These are phyloP conservation scores for Calameuta pallipes DNA, from an alignment of 2,888 invertebrate species.

Conservation along the genomic window DNA sequence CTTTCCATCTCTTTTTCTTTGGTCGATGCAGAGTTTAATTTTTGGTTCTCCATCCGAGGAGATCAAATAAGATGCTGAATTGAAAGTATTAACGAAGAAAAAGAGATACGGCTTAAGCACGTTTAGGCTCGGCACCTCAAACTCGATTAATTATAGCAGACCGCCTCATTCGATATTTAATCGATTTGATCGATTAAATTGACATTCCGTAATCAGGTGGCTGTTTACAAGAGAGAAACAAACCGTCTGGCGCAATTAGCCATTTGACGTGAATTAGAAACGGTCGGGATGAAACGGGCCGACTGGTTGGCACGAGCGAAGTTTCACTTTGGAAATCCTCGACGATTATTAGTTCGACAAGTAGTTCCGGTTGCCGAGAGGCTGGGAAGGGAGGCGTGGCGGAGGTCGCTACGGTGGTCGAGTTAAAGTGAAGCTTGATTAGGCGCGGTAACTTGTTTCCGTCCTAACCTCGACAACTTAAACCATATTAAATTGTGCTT, in stretches of 20 bases:
- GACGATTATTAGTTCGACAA: slow-evolving; percentile 62
- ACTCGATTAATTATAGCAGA: neutral
- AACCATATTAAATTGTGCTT: slow-evolving; percentile 64
- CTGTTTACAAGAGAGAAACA: neutral
- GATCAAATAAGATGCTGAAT: neutral
- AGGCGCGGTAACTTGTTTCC: slow-evolving; percentile 58
- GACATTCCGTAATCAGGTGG: neutral
- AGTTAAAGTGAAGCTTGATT: slow-evolving; percentile 61
- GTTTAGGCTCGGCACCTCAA: neutral
- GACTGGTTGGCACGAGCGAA: slow-evolving; percentile 22
- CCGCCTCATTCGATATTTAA: neutral
- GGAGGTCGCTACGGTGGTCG: slow-evolving; percentile 32
- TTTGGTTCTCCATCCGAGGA: neutral
- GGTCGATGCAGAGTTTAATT: neutral
- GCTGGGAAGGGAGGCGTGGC: neutral
- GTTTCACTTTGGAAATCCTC: slow-evolving; percentile 55
- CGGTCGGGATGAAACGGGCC: neutral
- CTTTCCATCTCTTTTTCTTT: neutral
- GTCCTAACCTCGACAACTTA: slow-evolving; percentile 49
- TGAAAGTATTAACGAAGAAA: neutral
- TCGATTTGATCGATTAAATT: neutral
- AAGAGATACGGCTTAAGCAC: neutral
- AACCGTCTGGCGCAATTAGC: neutral
- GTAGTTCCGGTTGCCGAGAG: slow-evolving; percentile 46
- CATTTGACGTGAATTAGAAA: neutral